A percentile compares a stretch with the other conserved stretches of the same genome.
Evolutionary conservation across 2,113 vertebrate species (phyloP).

Genomic region (Pimephales promelas): DNA sequence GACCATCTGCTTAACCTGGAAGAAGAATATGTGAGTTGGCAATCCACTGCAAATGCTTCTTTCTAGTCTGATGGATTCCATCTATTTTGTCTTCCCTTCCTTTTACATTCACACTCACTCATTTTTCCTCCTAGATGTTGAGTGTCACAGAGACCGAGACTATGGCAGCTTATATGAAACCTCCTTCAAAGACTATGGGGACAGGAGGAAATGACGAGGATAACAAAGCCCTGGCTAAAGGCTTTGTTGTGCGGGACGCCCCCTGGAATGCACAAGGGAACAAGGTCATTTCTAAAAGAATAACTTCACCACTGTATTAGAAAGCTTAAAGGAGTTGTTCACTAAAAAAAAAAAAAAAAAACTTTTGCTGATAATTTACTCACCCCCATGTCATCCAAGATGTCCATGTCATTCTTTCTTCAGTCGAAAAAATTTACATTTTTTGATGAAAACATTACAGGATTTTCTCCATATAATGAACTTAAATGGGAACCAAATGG

Average conservation of each 20-base stretch:
- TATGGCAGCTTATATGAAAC: conserved; percentile 83
- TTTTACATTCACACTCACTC: background rate
- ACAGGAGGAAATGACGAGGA: conserved; percentile 72
- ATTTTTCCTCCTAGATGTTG: conserved; percentile 71
- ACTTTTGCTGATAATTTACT: no score
- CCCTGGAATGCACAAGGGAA: conserved; percentile 80
- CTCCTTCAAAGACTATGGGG: conserved; percentile 74
- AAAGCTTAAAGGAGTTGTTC: no score
- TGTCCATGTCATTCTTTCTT: no score
- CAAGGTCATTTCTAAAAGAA: conserved; percentile 67
- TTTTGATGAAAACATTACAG: no score
- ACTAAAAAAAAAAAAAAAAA: no score
- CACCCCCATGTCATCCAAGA: no score
- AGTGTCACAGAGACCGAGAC: conserved; percentile 82
- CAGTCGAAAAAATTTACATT: no score
- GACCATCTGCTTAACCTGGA: conserved; percentile 83
- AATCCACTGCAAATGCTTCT: no score
- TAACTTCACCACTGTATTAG: background rate
- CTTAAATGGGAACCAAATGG: no score
- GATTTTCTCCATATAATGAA: no score
- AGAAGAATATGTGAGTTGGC: conserved; percentile 81
- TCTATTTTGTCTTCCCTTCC: background rate
- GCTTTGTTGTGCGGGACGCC: conserved; percentile 82
- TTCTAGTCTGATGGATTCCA: background rate
- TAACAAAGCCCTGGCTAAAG: conserved; percentile 73